Evolutionary conservation across 2,797 vertebrate genomes (phyloP).

Genomic region (Champsocephalus gunnari): DNA sequence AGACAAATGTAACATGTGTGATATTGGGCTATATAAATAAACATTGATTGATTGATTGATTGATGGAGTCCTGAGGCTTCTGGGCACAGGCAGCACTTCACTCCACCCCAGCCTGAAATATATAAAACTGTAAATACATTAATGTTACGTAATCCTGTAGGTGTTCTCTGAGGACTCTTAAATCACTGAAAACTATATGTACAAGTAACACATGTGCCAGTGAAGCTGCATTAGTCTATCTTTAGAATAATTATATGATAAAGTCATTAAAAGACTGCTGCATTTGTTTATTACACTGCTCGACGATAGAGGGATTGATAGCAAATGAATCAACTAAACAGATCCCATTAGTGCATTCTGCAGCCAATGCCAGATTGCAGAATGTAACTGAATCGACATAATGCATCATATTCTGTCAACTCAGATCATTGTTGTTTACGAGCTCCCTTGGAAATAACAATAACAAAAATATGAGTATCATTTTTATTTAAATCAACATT

Average conservation of each 20-base stretch:
- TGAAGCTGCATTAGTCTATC: constrained; percentile 19
- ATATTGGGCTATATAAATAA: too few relatives aligned
- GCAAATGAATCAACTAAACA: constrained; percentile 31
- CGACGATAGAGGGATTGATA: not conserved
- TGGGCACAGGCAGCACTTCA: constrained; percentile 65
- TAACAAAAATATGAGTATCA: constrained; percentile 15
- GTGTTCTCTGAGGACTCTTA: constrained; percentile 32
- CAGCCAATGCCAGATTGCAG: constrained; percentile 24
- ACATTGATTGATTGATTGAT: too few relatives aligned
- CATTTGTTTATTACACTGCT: constrained; percentile 18
- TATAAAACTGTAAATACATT: constrained; percentile 48
- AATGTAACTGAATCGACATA: constrained; percentile 2
- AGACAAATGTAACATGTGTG: too few relatives aligned
- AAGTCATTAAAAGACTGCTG: constrained; percentile 21
- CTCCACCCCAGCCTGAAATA: constrained; percentile 36
- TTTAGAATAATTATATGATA: constrained; percentile 27
- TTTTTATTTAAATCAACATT: constrained; percentile 61
- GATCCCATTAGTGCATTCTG: constrained; percentile 49
- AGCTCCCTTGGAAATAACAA: not conserved
- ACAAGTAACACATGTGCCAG: constrained; percentile 36
- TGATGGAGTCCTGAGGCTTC: constrained; percentile 49
- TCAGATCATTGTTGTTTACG: constrained; percentile 33
- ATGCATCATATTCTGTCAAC: constrained; percentile 19
- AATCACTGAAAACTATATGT: constrained; percentile 41
- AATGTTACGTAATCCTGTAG: constrained; percentile 60